Base-by-base conservation (phyloP, 1,140 invertebrate genomes). In the Araneus ventricosus region DNA sequence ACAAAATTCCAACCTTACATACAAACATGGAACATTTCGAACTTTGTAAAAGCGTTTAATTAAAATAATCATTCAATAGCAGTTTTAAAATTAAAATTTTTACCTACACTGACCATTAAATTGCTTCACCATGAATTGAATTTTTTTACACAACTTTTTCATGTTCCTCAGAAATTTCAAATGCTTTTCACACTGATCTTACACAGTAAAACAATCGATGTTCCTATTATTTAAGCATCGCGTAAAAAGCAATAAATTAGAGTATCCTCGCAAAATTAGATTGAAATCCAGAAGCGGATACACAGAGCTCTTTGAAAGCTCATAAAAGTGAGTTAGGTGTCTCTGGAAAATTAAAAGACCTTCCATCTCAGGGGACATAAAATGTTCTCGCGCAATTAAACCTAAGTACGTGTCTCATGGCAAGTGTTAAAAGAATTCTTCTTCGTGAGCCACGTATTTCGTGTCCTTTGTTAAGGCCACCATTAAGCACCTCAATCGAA, bases 281-380 rank as follows among this genome's bases (percentile, higher is more conserved):
- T 37, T 75, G 14, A 75, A n/a, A 75, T 37, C 34, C 70, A 20
- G 34, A 37, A 75, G 30, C 3, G 30, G 3, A 75, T 37, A 75
- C 30, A 75, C 34, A 75, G 70, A 75, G 70, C 4, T 75, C 34
- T 10, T 27, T 37, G 70, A 37, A 75, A 37, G 34, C 27, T 37
- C 70, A 37, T 75, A 75, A 75, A 75, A 75, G 70, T 75, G 70
- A 75, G 30, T 75, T 75, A 75, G 70, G 4, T 30, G 70, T 14
- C 37, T 34, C 70, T 75, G 70, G 70, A 75, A 75, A 75, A 75
- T 75, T 75, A 75, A 75, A 75, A 75, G 70, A 34, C 70, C 34
- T 37, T 75, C 70, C 30, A 75, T 75, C 30, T 20, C 17, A 75
- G 34, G 34, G 30, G 70, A 75, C 70, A 75, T 75, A 75, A 75